These are phyloP conservation scores for Heliconius hewitsoni DNA, from an alignment of 1,140 invertebrate species.

Conservation along the genomic window DNA sequence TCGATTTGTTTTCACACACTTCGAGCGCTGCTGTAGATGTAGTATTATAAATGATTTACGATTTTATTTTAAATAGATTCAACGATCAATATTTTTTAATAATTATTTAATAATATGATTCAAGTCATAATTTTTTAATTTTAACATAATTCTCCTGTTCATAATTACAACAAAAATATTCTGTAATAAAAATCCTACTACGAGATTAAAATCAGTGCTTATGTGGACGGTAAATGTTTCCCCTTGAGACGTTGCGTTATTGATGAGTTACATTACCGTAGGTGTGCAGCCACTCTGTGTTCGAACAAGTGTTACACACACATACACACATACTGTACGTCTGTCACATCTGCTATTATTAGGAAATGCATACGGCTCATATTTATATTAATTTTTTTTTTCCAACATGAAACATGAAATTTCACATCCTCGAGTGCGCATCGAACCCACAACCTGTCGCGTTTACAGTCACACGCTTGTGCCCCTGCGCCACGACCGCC, in stretches of 20 bases:
- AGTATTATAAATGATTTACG: background rate
- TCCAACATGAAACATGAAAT: too few relatives aligned
- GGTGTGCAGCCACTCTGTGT: background rate
- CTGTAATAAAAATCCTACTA: background rate
- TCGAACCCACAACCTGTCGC: too few relatives aligned
- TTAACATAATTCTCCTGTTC: too few relatives aligned
- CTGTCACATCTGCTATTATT: background rate
- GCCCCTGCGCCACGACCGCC: too few relatives aligned
- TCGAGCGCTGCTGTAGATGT: background rate
- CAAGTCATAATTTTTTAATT: too few relatives aligned
- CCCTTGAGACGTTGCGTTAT: slow-evolving; percentile 1
- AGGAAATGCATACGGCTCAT: background rate
- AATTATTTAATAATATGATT: background rate
- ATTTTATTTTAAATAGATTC: background rate
- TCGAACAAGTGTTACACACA: background rate
- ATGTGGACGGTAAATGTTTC: background rate
- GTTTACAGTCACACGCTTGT: too few relatives aligned
- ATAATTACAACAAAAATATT: too few relatives aligned
- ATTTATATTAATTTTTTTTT: too few relatives aligned
- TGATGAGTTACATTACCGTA: background rate
- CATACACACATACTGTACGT: background rate
- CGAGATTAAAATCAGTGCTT: background rate
- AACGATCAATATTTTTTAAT: background rate
- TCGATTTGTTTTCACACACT: background rate
- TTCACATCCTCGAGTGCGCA: too few relatives aligned